phyloP scores from a whole-genome alignment of 2,888 invertebrate species.

The Drosophila parthenogenetica region DNA sequence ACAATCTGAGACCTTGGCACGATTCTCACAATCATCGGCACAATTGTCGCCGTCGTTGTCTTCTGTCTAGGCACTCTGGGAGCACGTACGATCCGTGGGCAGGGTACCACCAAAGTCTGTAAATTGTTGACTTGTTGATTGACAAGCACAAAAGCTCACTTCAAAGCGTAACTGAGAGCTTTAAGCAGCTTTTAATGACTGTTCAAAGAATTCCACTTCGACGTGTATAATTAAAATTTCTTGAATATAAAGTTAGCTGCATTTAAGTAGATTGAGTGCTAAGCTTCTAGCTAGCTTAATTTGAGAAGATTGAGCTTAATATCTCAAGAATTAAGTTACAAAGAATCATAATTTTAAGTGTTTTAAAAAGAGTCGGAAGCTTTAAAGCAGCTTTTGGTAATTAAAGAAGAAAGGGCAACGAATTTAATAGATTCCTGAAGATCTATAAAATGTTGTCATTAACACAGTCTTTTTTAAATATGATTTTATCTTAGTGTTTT shows the following conservation, averaged over 20 bases:
- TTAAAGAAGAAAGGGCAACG: too few relatives aligned
- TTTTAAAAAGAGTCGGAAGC: too few relatives aligned
- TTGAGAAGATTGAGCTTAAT: neutral
- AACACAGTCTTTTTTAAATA: too few relatives aligned
- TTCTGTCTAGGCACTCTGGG: conserved; percentile 36
- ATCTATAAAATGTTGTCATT: too few relatives aligned
- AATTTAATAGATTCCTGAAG: too few relatives aligned
- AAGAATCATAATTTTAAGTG: too few relatives aligned
- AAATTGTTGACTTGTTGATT: conserved; percentile 19
- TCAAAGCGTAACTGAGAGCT: conserved; percentile 5
- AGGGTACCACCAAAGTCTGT: conserved; percentile 18
- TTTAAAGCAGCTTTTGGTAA: too few relatives aligned
- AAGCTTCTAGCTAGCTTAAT: neutral
- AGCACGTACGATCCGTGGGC: conserved; percentile 62
- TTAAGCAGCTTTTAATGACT: conserved; percentile 4
- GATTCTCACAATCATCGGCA: conserved; percentile 63
- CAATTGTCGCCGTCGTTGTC: conserved; percentile 43
- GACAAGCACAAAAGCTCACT: conserved; percentile 18
- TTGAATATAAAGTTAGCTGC: too few relatives aligned
- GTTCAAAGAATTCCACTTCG: neutral
- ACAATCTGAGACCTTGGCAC: conserved; percentile 76
- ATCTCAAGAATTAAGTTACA: neutral
- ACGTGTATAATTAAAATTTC: too few relatives aligned
- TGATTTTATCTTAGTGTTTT: too few relatives aligned
- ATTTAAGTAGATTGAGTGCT: neutral